A percentile compares a stretch with the other conserved stretches of the same genome.
phyloP scores from a whole-genome alignment of 2,797 vertebrate genomes.

The Coregonus ussuriensis region DNA sequence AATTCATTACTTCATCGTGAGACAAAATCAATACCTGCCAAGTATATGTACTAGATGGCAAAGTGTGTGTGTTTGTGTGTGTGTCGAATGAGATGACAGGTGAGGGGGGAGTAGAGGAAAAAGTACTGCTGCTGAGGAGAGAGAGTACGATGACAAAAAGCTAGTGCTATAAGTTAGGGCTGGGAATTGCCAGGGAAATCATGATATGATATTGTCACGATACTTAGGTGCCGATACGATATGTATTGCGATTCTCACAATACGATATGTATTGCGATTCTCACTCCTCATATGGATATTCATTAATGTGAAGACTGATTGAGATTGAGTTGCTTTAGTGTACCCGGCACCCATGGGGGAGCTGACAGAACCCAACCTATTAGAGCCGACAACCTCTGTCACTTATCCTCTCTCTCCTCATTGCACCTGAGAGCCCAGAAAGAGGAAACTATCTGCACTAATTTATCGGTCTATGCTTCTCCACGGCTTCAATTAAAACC shows the following conservation, averaged over 20 bases:
- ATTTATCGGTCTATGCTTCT: constrained; percentile 10
- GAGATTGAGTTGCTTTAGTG: constrained; percentile 52
- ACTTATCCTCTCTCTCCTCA: constrained; percentile 47
- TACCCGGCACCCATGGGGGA: constrained; percentile 32
- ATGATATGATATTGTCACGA: too few species aligned
- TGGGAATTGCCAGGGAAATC: too few species aligned
- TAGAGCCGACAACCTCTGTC: constrained; percentile 49
- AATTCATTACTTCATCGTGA: constrained; percentile 38
- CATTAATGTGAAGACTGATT: constrained; percentile 55
- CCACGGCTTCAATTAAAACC: constrained; percentile 48
- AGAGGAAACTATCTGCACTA: constrained; percentile 26
- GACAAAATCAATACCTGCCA: constrained; percentile 38
- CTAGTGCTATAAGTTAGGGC: too few species aligned
- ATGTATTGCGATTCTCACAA: too few species aligned
- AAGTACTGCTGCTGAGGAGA: not conserved
- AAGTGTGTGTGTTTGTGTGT: constrained; percentile 8
- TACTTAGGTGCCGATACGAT: too few species aligned
- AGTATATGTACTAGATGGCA: not conserved
- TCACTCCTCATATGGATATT: constrained; percentile 53
- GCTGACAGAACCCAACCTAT: constrained; percentile 45
- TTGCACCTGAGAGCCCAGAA: constrained; percentile 49
- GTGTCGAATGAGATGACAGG: too few species aligned
- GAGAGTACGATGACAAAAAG: not conserved
- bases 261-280: too few species aligned
- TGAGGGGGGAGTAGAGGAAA: too few species aligned